Base-by-base conservation (phyloP, 2,888 invertebrate genomes). In the Clostera curtula region DNA sequence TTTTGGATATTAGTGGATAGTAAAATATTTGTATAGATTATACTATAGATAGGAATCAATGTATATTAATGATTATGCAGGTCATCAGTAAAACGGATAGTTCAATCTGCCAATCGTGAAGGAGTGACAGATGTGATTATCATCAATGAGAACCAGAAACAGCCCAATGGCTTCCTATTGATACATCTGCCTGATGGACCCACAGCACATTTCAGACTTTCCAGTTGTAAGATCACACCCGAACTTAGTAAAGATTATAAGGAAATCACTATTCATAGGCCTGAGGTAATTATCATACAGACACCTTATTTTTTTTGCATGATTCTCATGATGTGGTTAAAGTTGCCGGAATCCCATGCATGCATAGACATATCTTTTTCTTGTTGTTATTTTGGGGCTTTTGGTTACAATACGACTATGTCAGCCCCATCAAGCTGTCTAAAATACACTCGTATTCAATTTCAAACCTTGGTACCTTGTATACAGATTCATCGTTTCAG, bases 161-260 rank as follows among this genome's bases (percentile, higher is more conserved):
- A 93, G 60, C 98, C 98, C 0, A 95, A 97, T 77, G 98, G 96
- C 2, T 85, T 99, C 64, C 83, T 98, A 9, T 84, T 99, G 2
- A 91, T 96, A 36, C 98, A 99, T 77, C 83, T 99, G 35, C 99
- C 99, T 0, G 90, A 95, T 44, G 99, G 99, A 0, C 99, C 99
- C 0, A 98, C 99, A 0, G 96, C 97, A 8, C 94, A 96, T 70
- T 99, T 98, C 68, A 93, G 95, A 63, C 68, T 99, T 10, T 95
- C 95, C 50, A 97, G 93, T 69, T 94, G 98, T 1, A 93, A 92
- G 65, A 90, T 97, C 24, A 95, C 96, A 0, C 90, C 93, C 11
- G 95, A 97, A 51, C 85, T 97, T 22, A 89, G 90, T 41, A 89
- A 89, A 39, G 89, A 88, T 56, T 90, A 92, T 56, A 91, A 89